Percentiles rank a stretch among this genome's conserved stretches.
Evolutionary conservation across 2,888 invertebrate species (phyloP).

Genomic region (Drosophila emarginata): DNA sequence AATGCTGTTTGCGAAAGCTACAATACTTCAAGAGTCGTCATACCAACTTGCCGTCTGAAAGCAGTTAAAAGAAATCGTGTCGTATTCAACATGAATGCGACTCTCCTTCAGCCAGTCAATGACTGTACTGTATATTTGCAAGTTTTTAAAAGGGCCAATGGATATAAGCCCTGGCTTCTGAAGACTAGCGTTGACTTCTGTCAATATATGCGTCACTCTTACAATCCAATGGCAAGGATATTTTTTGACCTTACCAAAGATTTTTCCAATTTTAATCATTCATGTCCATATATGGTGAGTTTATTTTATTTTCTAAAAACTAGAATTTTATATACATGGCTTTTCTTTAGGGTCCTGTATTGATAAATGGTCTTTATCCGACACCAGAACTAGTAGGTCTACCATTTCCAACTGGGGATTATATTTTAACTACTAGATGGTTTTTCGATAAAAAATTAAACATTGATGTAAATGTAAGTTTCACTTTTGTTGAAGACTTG

Average conservation of each 20-base stretch:
- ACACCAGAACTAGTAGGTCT: neutral
- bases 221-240: conserved; percentile 23
- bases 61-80: conserved; percentile 35
- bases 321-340: too few relatives aligned
- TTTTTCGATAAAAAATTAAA: conserved; percentile 24
- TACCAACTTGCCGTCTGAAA: conserved; percentile 38
- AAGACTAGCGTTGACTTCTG: conserved; percentile 28
- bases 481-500: conserved; percentile 19
- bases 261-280: conserved; percentile 44
- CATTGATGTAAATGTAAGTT: conserved; percentile 28
- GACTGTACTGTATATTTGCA: neutral
- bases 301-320: neutral
- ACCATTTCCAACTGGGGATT: conserved; percentile 28
- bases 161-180: conserved; percentile 41
- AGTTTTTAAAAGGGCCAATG: conserved; percentile 34
- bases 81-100: conserved; percentile 22
- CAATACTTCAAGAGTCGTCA: conserved; percentile 42
- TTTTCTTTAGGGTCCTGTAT: conserved; percentile 26
- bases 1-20: conserved; percentile 35
- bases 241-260: conserved; percentile 17
- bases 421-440: conserved; percentile 28
- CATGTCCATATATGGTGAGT: conserved; percentile 37
- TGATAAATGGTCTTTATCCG: conserved; percentile 16
- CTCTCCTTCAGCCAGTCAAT: conserved; percentile 18
- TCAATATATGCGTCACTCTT: conserved; percentile 16